Evolutionary conservation across 2,113 vertebrate genomes (phyloP).

Genomic region (Elephas maximus): DNA sequence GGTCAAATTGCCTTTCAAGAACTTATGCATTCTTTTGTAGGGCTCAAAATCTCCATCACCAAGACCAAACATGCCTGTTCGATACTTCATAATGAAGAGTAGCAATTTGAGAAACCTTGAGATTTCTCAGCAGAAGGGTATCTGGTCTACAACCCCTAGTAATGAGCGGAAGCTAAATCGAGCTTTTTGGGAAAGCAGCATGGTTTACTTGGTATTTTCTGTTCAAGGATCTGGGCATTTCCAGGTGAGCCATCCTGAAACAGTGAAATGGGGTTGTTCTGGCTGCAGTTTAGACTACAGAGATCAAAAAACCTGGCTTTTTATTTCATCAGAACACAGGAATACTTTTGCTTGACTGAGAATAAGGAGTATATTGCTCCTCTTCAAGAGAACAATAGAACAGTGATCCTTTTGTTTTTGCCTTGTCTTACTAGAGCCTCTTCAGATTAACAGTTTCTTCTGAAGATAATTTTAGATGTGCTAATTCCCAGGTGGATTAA

Average conservation of each 20-base stretch:
- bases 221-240: slow-evolving; percentile 96
- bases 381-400: not conserved
- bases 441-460: slow-evolving; percentile 24
- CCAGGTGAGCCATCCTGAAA: slow-evolving; percentile 90
- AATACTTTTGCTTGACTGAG: not conserved
- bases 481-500: slow-evolving; percentile 26
- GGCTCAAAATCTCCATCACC: slow-evolving; percentile 87
- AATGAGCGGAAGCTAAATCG: slow-evolving; percentile 94
- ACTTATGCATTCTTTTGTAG: slow-evolving; percentile 82
- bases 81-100: slow-evolving; percentile 98
- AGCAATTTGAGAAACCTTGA: slow-evolving; percentile 94
- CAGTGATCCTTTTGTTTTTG: slow-evolving; percentile 24
- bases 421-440: slow-evolving; percentile 30
- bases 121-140: slow-evolving; percentile 94
- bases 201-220: slow-evolving; percentile 95
- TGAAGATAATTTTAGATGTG: slow-evolving; percentile 49
- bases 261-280: slow-evolving; percentile 3
- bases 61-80: slow-evolving; percentile 85
- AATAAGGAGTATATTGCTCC: not conserved
- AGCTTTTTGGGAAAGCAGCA: slow-evolving; percentile 91
- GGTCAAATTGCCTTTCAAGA: slow-evolving; percentile 68
- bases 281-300: not conserved
- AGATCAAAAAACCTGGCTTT: slow-evolving; percentile 59
- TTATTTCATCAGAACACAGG: not conserved
- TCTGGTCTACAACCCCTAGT: slow-evolving; percentile 95